Percentiles rank a stretch among this genome's conserved stretches.
phyloP scores from a whole-genome alignment of 1,140 invertebrate genomes.

The Drosophila subobscura region DNA sequence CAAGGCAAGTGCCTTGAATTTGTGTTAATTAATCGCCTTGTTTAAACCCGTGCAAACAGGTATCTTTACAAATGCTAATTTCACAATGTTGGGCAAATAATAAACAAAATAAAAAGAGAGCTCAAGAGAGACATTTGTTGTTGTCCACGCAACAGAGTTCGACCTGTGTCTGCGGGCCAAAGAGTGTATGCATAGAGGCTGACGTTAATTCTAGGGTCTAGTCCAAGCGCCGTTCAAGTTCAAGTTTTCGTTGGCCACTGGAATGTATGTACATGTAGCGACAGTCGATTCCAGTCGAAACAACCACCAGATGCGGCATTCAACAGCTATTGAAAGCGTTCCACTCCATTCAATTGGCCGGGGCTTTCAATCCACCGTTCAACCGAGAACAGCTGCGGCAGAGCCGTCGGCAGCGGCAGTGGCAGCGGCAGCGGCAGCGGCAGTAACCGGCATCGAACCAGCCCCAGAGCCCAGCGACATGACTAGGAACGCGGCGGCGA shows the following conservation, averaged over 20 bases:
- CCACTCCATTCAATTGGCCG: slow-evolving; percentile 39
- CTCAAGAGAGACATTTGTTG: too few relatives aligned
- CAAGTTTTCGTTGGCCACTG: slow-evolving; percentile 47
- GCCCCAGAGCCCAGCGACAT: slow-evolving; percentile 26
- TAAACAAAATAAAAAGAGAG: too few relatives aligned
- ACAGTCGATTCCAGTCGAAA: slow-evolving; percentile 12
- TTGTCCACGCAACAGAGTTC: too few relatives aligned
- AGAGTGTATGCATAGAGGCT: too few relatives aligned
- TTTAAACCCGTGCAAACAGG: background rate
- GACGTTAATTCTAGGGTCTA: too few relatives aligned
- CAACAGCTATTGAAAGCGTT: slow-evolving; percentile 71
- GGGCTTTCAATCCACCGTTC: slow-evolving; percentile 60
- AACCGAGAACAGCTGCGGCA: slow-evolving; percentile 65
- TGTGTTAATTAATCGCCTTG: slow-evolving; percentile 16
- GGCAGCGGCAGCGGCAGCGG: slow-evolving; percentile 21
- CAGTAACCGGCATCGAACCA: slow-evolving; percentile 31
- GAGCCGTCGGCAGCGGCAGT: slow-evolving; percentile 5
- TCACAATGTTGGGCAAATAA: too few relatives aligned
- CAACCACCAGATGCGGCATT: slow-evolving; percentile 33
- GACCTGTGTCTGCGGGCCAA: too few relatives aligned
- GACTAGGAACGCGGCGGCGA: slow-evolving; percentile 58
- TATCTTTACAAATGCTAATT: too few relatives aligned
- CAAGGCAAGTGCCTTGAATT: slow-evolving; percentile 41
- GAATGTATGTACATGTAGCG: slow-evolving; percentile 9
- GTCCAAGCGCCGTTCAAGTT: slow-evolving; percentile 27